Conservation (phyloP, 2,113 vertebrate species). For the Hippopotamus amphibius region DNA sequence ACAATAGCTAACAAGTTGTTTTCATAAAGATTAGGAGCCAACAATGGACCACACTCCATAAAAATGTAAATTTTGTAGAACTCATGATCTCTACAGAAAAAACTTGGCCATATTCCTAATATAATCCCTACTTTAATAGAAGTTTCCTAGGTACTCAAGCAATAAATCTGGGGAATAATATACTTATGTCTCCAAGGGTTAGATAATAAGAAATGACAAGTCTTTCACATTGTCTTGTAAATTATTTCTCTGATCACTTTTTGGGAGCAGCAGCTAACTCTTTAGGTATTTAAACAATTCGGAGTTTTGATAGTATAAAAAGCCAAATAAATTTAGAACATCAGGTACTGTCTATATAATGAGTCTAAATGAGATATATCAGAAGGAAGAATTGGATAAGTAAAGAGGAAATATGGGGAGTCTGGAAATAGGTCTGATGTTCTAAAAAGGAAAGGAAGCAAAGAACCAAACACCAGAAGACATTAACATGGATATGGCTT, state of each 20-base stretch:
- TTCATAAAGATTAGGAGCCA: not conserved
- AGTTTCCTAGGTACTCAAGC: not conserved
- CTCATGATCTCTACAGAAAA: not conserved
- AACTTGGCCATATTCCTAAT: not conserved
- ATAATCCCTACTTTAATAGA: not conserved
- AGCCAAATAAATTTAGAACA: not conserved
- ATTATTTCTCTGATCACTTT: constrained; percentile 16
- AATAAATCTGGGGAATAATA: not conserved
- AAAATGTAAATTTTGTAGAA: not conserved
- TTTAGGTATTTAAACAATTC: not conserved
- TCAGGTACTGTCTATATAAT: not conserved
- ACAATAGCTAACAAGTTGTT: not conserved
- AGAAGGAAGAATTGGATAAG: not conserved
- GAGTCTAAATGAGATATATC: not conserved
- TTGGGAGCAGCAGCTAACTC: not conserved
- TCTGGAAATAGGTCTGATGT: not conserved
- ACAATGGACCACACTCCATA: not conserved
- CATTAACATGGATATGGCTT: not conserved
- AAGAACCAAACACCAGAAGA: not conserved
- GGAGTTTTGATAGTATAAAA: not conserved
- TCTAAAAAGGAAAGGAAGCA: not conserved
- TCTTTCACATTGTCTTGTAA: not conserved
- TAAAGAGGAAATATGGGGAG: not conserved
- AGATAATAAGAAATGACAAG: not conserved
- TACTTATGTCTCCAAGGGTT: not conserved